A percentile compares a stretch with the other conserved stretches of the same genome.
Evolutionary conservation across 1,140 invertebrate species (phyloP).

Genomic region (Papilio machaon): DNA sequence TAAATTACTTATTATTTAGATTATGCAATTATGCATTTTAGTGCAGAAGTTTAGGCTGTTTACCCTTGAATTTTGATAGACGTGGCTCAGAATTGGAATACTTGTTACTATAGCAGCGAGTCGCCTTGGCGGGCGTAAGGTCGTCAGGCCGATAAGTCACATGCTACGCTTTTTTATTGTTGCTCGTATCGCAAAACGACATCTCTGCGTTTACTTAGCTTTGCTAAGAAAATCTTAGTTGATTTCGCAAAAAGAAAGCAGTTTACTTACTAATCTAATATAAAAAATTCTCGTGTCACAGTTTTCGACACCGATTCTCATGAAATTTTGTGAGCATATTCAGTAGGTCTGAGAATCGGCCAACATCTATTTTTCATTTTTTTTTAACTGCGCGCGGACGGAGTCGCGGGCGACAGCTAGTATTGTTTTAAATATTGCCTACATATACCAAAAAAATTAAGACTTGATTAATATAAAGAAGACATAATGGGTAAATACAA

Average conservation of each 20-base stretch:
- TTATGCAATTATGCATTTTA: not conserved
- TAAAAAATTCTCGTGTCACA: too few species aligned
- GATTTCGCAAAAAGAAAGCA: not conserved
- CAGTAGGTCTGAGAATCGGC: too few species aligned
- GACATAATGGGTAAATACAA: too few species aligned
- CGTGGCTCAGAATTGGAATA: not conserved
- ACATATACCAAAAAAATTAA: too few species aligned
- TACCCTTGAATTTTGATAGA: not conserved
- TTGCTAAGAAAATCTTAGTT: not conserved
- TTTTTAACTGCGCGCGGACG: too few species aligned
- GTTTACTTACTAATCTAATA: too few species aligned
- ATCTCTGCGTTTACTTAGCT: not conserved
- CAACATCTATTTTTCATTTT: too few species aligned
- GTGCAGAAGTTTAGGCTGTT: not conserved
- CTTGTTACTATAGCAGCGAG: not conserved
- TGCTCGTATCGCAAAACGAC: slow-evolving; percentile 1
- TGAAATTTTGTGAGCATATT: too few species aligned
- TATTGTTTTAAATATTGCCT: too few species aligned
- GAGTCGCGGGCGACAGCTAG: too few species aligned
- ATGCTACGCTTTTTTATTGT: slow-evolving; percentile 4
- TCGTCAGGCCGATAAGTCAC: not conserved
- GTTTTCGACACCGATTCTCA: too few species aligned
- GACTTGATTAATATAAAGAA: too few species aligned
- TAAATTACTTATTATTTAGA: not conserved
- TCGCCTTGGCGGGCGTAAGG: slow-evolving; percentile 6